phyloP scores from a whole-genome alignment of 2,797 vertebrate species.

The Discoglossus pictus region DNA sequence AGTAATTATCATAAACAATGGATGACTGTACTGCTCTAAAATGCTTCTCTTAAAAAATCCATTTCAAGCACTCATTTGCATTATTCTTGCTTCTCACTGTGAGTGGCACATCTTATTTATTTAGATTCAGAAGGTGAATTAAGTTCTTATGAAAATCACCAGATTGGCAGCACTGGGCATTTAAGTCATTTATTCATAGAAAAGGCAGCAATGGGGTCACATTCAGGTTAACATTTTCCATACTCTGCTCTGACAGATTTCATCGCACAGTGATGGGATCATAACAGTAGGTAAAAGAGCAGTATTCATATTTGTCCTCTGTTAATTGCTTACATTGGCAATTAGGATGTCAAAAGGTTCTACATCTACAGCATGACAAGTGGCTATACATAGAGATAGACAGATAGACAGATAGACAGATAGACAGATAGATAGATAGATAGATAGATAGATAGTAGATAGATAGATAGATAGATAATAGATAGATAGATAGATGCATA shows the following conservation, averaged over 20 bases:
- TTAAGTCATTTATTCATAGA: constrained; percentile 50
- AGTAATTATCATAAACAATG: constrained; percentile 57
- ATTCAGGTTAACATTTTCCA: constrained; percentile 46
- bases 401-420: too few species aligned
- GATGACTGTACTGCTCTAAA: constrained; percentile 54
- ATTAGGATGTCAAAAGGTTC: constrained; percentile 21
- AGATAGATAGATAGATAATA: too few species aligned
- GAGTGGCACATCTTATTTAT: constrained; percentile 50
- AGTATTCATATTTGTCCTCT: constrained; percentile 28
- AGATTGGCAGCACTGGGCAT: constrained; percentile 51
- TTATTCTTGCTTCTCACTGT: constrained; percentile 36
- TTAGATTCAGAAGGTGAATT: constrained; percentile 52
- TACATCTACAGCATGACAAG: constrained; percentile 2
- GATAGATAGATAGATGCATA: too few species aligned
- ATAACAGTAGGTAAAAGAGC: constrained; percentile 47
- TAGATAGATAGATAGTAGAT: too few species aligned
- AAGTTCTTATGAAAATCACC: constrained; percentile 47
- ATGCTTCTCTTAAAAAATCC: constrained; percentile 52
- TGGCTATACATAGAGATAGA: constrained; percentile 30
- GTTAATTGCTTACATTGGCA: constrained; percentile 35
- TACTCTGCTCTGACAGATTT: constrained; percentile 48
- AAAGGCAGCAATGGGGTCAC: constrained; percentile 35
- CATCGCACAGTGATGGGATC: constrained; percentile 47
- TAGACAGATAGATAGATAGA: too few species aligned
- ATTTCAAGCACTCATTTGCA: constrained; percentile 36